Base-by-base conservation (phyloP, 2,113 vertebrate species). In the Rhinoderma darwinii region DNA sequence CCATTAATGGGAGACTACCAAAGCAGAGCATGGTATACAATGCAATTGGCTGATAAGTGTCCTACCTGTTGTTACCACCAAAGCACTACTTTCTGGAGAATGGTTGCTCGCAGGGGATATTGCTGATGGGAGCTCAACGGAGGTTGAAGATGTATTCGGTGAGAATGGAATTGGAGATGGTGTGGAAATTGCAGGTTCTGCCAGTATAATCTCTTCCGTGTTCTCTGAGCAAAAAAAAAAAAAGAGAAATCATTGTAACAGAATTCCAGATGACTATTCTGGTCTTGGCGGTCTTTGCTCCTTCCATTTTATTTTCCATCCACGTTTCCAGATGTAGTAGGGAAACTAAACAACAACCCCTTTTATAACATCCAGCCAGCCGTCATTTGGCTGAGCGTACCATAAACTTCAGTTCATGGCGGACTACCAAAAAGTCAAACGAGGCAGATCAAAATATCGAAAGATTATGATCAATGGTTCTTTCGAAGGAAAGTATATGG, bases 141-240 rank as follows among this genome's bases (percentile, higher is more conserved):
- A 96, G 0, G 95, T 94, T 91, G 96, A 95, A 0, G 97, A 98
- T 74, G 97, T 97, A 50, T 96, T 95, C 0, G 97, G 98, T 76
- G 98, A 99, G 92, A 94, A 99, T 0, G 97, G 94, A 0, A 91
- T 96, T 0, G 97, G 97, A 17, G 97, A 98, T 2, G 95, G 94
- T 35, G 96, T 94, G 37, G 96, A 92, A 35, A 96, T 95, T 30
- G 95, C 92, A 50, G 96, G 94, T 89, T 97, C 97, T 14, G 94
- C 92, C 90, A 96, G 77, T 56, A 95, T 90, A 80, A 96, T 94
- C 61, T 99, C 97, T 63, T 99, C 97, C 84, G 84, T 91, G 89
- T 93, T 92, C 88, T 98, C 97, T 89, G 95, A 95, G 96, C 37
- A 82, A 79, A 50, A n/a, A 78, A 25, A 7, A 2, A 0, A 25